These are phyloP conservation scores for Terebella lapidaria DNA, from an alignment of 2,888 invertebrate genomes.

Conservation along the genomic window DNA sequence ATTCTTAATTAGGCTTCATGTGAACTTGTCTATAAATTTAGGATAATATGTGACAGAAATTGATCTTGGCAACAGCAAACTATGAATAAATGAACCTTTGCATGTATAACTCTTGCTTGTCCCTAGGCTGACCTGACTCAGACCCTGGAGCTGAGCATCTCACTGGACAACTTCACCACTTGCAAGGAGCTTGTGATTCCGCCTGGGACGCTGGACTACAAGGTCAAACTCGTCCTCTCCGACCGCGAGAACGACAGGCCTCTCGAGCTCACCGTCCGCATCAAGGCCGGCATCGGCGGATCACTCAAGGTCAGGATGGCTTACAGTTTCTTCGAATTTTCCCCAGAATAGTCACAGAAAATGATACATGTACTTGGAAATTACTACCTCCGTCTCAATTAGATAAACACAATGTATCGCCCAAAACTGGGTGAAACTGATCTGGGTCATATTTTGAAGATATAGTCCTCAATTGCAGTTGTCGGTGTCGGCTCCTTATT, in stretches of 20 bases:
- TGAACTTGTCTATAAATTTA: too few relatives aligned
- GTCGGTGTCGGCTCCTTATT: constrained; percentile 78
- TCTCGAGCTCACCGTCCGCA: constrained; percentile 70
- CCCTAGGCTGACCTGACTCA: constrained; percentile 68
- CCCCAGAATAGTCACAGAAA: too few relatives aligned
- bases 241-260: constrained; percentile 71
- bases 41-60: too few relatives aligned
- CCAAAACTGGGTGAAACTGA: too few relatives aligned
- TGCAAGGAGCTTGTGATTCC: constrained; percentile 63
- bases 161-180: constrained; percentile 77
- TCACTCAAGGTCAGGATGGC: constrained; percentile 58
- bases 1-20: too few relatives aligned
- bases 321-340: too few relatives aligned
- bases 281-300: constrained; percentile 61
- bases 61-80: too few relatives aligned
- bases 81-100: too few relatives aligned
- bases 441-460: too few relatives aligned
- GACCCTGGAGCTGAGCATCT: constrained; percentile 66
- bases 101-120: not conserved
- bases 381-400: too few relatives aligned
- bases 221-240: constrained; percentile 68
- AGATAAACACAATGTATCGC: too few relatives aligned
- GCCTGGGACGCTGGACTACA: constrained; percentile 56
- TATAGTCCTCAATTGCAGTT: constrained; percentile 59
- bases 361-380: too few relatives aligned